Evolutionary conservation across 2,797 vertebrate species (phyloP).

Genomic region (Melanotaenia parkinsoni): DNA sequence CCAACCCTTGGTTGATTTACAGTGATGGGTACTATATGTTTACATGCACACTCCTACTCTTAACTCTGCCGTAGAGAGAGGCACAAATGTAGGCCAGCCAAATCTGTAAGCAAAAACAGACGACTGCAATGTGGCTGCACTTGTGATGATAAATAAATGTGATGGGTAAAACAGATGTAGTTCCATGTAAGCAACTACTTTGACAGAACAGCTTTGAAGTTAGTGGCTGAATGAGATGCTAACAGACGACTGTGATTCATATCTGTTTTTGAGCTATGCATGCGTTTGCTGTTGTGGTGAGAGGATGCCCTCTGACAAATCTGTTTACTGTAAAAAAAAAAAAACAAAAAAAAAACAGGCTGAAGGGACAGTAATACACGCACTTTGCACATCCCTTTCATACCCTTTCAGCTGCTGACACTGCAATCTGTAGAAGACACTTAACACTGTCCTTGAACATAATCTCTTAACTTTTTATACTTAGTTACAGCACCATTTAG

Average conservation of each 20-base stretch:
- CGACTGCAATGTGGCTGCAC: conserved; percentile 4
- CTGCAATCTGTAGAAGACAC: background rate
- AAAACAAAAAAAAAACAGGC: conserved; percentile 5
- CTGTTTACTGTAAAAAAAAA: conserved; percentile 4
- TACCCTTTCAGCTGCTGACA: background rate
- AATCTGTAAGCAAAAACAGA: conserved; percentile 30
- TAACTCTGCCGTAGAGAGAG: conserved; percentile 27
- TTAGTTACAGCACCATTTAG: background rate
- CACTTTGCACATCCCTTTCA: background rate
- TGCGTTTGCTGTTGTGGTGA: conserved; percentile 25
- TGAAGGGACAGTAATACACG: background rate
- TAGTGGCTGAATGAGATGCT: conserved; percentile 35
- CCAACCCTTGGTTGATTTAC: conserved; percentile 8
- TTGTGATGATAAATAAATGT: conserved; percentile 35
- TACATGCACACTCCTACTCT: conserved; percentile 30
- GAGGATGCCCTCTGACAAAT: conserved; percentile 17
- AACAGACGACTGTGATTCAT: conserved; percentile 39
- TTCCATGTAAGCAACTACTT: conserved; percentile 23
- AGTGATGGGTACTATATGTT: conserved; percentile 28
- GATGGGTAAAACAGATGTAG: conserved; percentile 40
- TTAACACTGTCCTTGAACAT: background rate
- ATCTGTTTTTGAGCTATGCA: conserved; percentile 28
- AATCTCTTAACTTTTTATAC: background rate
- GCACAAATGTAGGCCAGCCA: conserved; percentile 20
- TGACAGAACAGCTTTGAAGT: conserved; percentile 44